Percentiles rank a stretch among this genome's conserved stretches.
phyloP scores from a whole-genome alignment of 2,888 invertebrate genomes.

The Ophion costatus region DNA sequence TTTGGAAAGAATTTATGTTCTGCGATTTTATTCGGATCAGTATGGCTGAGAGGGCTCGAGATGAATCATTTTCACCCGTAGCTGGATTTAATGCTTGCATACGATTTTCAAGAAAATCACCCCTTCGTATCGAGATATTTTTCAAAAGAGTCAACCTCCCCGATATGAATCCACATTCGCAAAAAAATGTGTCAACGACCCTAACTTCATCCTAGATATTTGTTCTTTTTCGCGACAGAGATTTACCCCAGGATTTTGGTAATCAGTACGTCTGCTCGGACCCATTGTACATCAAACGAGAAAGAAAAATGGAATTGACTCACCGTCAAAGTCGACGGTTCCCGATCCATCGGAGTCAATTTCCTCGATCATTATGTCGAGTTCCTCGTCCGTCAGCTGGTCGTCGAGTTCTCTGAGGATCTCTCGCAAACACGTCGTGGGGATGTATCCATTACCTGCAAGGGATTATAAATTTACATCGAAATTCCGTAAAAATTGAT shows the following conservation, averaged over 20 bases:
- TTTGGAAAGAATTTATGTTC: too few relatives aligned
- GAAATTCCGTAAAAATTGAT: not conserved
- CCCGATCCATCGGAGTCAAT: slow-evolving; percentile 99
- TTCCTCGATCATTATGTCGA: slow-evolving; percentile 98
- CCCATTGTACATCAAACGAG: not conserved
- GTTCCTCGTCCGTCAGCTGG: slow-evolving; percentile 96
- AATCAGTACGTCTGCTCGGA: not conserved
- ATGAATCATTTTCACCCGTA: too few relatives aligned
- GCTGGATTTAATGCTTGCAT: not conserved
- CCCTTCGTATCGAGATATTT: not conserved
- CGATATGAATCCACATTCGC: not conserved
- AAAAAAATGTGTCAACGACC: not conserved
- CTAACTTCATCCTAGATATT: not conserved
- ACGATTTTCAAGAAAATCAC: not conserved
- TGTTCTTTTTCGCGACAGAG: not conserved
- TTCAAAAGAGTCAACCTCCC: not conserved
- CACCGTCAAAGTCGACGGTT: slow-evolving; percentile 99
- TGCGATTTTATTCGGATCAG: too few relatives aligned
- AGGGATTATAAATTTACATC: slow-evolving; percentile 56
- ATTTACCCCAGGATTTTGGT: not conserved
- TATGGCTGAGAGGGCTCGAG: too few relatives aligned
- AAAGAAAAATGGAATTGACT: slow-evolving; percentile 71
- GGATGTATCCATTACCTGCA: slow-evolving; percentile 94
- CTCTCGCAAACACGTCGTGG: slow-evolving; percentile 95
- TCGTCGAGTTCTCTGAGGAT: slow-evolving; percentile 98